Base-by-base conservation (phyloP, 1,140 invertebrate species). In the Cydia strobilella region DNA sequence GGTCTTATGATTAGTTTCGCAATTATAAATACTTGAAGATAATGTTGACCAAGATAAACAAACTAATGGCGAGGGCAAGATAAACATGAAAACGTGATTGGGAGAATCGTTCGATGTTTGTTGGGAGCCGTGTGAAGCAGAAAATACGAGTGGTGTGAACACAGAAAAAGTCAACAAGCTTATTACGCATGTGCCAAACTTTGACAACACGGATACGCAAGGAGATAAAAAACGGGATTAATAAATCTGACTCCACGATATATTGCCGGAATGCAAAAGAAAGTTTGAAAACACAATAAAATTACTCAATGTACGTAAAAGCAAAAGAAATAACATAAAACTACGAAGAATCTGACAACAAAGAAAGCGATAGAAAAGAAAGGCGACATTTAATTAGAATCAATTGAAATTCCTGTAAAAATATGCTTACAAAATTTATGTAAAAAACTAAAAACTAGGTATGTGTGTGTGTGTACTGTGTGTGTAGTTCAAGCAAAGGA, bases 81-180 rank as follows among this genome's bases (percentile, higher is more conserved):
- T 69, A 69, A 69, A 69, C 31, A 69, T 35, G 65, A 69, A 66
- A 66, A 69, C 65, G 27, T 69, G 65, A 69, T 69, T 69, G 63
- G 3, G 6, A 69, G 63, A 65, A 65, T 35, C 65, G 65, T 69
- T 69, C 65, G 31, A 69, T 69, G 31, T 69, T 69, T 69, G 31
- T 18, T 9, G 15, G 65, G 31, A 35, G 1, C 12, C 65, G 65
- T 18, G 65, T 69, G 35, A 35, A 35, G n/a, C 27, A 66, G 27
- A 18, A 35, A 69, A 9, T 66, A 66, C 31, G n/a, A 69, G 65
- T 69, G 65, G 18, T 10, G 6, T 39, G 27, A 18, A 69, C 13
- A 39, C 65, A 7, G 35, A 35, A 66, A 66, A 66, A 31, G 65
- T 69, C 65, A 69, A 69, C 65, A 69, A 69, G 65, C 65, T 18